Conservation (phyloP, 2,113 vertebrate species). For the Carollia perspicillata region DNA sequence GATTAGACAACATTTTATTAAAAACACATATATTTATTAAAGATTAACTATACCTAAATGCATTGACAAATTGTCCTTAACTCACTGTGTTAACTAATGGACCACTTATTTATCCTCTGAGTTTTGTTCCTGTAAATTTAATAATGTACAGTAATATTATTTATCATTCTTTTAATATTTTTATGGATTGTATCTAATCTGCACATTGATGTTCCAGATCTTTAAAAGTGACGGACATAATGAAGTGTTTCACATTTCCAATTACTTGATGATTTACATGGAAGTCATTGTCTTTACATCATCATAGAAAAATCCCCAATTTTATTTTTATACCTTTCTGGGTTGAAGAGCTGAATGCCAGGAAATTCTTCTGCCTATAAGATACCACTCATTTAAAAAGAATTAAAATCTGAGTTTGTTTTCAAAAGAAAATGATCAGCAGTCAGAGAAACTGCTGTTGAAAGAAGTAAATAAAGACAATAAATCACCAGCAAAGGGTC, state of each 20-base stretch:
- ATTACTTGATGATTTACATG: slow-evolving; percentile 2
- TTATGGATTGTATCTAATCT: slow-evolving; percentile 10
- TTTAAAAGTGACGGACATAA: slow-evolving; percentile 7
- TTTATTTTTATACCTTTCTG: neutral
- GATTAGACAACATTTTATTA: neutral
- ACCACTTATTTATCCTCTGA: neutral
- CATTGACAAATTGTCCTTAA: slow-evolving; percentile 10
- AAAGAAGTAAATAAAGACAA: slow-evolving; percentile 26
- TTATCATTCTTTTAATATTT: neutral
- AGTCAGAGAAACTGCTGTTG: neutral
- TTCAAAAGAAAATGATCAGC: neutral
- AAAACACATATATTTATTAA: neutral
- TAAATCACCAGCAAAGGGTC: neutral
- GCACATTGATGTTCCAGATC: neutral
- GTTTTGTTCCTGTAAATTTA: neutral
- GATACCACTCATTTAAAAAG: slow-evolving; percentile 8
- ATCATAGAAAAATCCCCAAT: neutral
- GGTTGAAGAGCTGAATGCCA: neutral
- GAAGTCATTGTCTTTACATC: neutral
- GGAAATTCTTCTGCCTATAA: neutral
- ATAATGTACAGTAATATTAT: slow-evolving; percentile 5
- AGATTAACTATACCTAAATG: slow-evolving; percentile 1
- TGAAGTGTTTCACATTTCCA: neutral
- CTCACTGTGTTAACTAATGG: neutral
- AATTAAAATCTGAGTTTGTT: slow-evolving; percentile 29